Conservation (phyloP, 2,113 vertebrate genomes). For the Syngnathoides biaculeatus region DNA sequence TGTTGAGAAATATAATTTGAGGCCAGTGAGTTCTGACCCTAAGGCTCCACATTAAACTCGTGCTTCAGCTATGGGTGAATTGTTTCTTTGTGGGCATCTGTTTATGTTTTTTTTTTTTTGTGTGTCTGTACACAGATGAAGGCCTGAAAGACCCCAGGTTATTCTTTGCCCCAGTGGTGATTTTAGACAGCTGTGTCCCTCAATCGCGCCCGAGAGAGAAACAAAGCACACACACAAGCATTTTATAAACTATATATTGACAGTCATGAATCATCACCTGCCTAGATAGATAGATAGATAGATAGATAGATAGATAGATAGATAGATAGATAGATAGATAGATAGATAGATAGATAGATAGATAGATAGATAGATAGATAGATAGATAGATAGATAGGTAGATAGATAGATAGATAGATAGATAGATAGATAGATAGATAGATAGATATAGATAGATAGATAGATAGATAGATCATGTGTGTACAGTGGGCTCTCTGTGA, state of each 20-base stretch:
- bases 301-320: neutral
- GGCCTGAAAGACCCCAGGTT: slow-evolving; percentile 56
- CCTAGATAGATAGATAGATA: slow-evolving; percentile 2
- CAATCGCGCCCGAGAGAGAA: slow-evolving; percentile 46
- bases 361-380: neutral
- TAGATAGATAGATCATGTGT: neutral
- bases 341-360: neutral
- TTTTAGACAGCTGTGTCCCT: slow-evolving; percentile 64
- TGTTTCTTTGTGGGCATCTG: slow-evolving; percentile 1
- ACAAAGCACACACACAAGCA: slow-evolving; percentile 13
- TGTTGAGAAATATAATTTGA: slow-evolving; percentile 75
- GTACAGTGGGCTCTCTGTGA: slow-evolving; percentile 50
- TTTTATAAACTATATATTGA: slow-evolving; percentile 11
- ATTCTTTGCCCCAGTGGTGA: slow-evolving; percentile 55
- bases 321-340: neutral
- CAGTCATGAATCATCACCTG: slow-evolving; percentile 32
- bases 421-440: no score
- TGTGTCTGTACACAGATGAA: slow-evolving; percentile 16
- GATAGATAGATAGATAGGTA: no score
- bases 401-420: no score
- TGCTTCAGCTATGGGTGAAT: slow-evolving; percentile 18
- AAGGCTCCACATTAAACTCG: slow-evolving; percentile 59
- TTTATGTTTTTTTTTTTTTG: neutral
- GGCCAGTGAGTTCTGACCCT: slow-evolving; percentile 70
- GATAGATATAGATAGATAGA: neutral